Conservation (phyloP, 2,113 vertebrate species). For the Oreochromis niloticus region DNA sequence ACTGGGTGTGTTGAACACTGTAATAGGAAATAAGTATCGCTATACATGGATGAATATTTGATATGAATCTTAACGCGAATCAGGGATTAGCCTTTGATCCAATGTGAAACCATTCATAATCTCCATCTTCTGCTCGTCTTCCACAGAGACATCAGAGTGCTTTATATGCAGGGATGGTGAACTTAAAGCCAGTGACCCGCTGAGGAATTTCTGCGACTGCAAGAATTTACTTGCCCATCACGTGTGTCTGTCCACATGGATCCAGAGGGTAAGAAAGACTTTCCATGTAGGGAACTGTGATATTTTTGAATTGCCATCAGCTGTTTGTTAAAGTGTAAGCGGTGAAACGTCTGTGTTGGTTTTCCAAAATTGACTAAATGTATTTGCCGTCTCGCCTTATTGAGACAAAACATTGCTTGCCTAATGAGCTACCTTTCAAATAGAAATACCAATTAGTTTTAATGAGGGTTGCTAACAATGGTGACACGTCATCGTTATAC, state of each 20-base stretch:
- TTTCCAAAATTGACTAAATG: slow-evolving; percentile 13
- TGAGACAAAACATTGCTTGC: slow-evolving; percentile 48
- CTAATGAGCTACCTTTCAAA: slow-evolving; percentile 56
- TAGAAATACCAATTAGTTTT: slow-evolving; percentile 59
- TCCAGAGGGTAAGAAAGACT: slow-evolving; percentile 54
- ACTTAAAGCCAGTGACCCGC: slow-evolving; percentile 64
- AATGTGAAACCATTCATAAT: not conserved
- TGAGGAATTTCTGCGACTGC: slow-evolving; percentile 71
- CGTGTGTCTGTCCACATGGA: slow-evolving; percentile 65
- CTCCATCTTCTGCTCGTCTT: slow-evolving; percentile 31
- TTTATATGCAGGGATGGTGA: slow-evolving; percentile 80
- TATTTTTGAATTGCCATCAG: slow-evolving; percentile 7
- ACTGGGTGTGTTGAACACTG: not conserved
- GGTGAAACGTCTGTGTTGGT: not conserved
- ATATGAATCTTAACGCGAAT: not conserved
- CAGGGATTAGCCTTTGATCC: not conserved
- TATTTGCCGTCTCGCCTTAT: slow-evolving; percentile 38
- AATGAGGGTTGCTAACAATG: slow-evolving; percentile 57
- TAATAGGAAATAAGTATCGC: not conserved
- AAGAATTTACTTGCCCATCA: slow-evolving; percentile 67
- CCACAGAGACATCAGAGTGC: slow-evolving; percentile 77
- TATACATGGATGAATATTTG: not conserved
- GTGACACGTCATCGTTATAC: slow-evolving; percentile 26
- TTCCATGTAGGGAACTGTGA: not conserved
- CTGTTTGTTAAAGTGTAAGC: not conserved